Evolutionary conservation across 37 sponge, comb jelly and placozoan genomes (phyloP).

Genomic region (Cladorhizidae sp.): DNA sequence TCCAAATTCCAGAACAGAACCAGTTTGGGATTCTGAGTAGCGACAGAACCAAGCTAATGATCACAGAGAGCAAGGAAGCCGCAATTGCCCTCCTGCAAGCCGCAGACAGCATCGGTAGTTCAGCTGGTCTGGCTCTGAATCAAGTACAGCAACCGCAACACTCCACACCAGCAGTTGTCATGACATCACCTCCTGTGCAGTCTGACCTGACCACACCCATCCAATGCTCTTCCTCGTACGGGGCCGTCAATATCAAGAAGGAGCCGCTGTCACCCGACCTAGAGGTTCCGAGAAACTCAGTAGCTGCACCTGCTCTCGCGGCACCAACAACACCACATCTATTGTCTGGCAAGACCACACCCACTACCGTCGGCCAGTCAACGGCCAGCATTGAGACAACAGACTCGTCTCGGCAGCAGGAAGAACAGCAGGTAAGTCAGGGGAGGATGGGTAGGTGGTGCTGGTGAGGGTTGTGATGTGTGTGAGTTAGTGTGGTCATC

Average conservation of each 20-base stretch:
- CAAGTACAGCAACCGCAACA: neutral
- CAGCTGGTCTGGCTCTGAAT: neutral
- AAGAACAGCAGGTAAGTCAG: neutral
- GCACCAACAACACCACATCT: neutral
- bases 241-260: neutral
- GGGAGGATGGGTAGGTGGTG: no score
- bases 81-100: neutral
- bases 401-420: neutral
- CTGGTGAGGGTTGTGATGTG: no score
- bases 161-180: neutral
- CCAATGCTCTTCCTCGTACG: neutral
- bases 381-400: neutral
- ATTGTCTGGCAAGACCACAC: neutral
- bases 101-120: neutral
- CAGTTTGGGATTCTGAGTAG: constrained; percentile 11
- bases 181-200: neutral
- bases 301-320: neutral
- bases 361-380: constrained; percentile 2
- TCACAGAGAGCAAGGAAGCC: constrained; percentile 2
- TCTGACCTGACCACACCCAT: neutral
- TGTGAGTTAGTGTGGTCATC: neutral
- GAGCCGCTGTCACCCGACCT: neutral
- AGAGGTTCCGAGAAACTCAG: neutral
- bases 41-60: constrained; percentile 5
- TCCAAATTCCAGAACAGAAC: neutral